Conservation (phyloP, 2,113 vertebrate species). For the Campylomormyrus numenius region DNA sequence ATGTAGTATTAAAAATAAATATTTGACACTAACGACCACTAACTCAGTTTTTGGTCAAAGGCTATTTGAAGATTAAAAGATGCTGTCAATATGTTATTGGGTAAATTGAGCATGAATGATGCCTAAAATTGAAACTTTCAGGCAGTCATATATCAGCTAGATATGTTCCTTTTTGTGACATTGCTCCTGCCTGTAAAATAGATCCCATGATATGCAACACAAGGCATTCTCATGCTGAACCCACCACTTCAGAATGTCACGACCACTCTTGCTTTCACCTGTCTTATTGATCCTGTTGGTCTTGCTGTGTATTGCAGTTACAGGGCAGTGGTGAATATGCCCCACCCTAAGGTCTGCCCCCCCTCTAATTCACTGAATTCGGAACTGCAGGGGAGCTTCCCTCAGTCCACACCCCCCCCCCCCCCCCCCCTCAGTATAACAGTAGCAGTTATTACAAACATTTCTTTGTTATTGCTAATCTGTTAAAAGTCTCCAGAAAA, state of each 20-base stretch:
- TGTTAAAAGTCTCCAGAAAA: conserved; percentile 36
- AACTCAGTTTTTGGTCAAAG: conserved; percentile 54
- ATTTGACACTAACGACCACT: conserved; percentile 37
- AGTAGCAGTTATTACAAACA: conserved; percentile 29
- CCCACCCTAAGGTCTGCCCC: background rate
- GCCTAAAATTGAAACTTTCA: conserved; percentile 2
- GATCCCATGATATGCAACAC: background rate
- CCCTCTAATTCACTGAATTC: background rate
- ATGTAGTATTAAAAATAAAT: conserved; percentile 13
- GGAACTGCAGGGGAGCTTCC: background rate
- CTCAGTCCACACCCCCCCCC: background rate
- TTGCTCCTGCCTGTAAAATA: background rate
- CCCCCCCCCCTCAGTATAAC: background rate
- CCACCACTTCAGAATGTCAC: background rate
- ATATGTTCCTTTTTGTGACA: background rate
- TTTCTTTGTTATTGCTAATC: conserved; percentile 61
- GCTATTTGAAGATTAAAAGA: conserved; percentile 46
- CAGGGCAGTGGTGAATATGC: background rate
- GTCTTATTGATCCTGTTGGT: background rate
- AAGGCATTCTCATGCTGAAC: background rate
- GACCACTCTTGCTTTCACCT: background rate
- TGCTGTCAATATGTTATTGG: background rate
- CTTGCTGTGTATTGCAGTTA: conserved; percentile 9
- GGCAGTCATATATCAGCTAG: background rate
- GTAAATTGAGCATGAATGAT: conserved; percentile 11